Percentiles rank a stretch among this genome's conserved stretches.
phyloP scores from a whole-genome alignment of 2,888 invertebrate species.

The Magallana nippona region DNA sequence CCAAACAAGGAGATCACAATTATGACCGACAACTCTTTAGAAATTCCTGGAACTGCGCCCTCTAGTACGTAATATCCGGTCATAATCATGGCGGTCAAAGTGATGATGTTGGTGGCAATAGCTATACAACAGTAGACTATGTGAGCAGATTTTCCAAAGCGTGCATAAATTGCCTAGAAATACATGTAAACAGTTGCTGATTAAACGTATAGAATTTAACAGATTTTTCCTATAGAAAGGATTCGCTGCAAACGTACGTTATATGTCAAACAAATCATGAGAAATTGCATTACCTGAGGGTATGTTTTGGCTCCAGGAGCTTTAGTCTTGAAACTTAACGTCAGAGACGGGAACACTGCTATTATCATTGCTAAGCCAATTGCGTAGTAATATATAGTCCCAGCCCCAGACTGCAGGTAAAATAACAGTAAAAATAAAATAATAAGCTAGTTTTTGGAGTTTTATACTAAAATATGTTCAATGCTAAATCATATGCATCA shows the following conservation, averaged over 20 bases:
- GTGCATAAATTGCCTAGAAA: constrained; percentile 68
- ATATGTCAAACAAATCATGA: too few relatives aligned
- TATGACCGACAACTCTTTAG: constrained; percentile 71
- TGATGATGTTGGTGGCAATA: constrained; percentile 71
- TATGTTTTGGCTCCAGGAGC: constrained; percentile 78
- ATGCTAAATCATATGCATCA: too few relatives aligned
- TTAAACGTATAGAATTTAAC: too few relatives aligned
- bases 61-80: constrained; percentile 68
- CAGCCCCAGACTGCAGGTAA: constrained; percentile 67
- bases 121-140: constrained; percentile 70
- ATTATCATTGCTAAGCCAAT: constrained; percentile 74
- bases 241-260: too few relatives aligned
- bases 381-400: constrained; percentile 73
- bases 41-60: constrained; percentile 66
- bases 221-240: too few relatives aligned
- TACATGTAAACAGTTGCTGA: constrained; percentile 16
- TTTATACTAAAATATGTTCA: too few relatives aligned
- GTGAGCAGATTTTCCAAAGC: constrained; percentile 71
- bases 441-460: too few relatives aligned
- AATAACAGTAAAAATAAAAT: too few relatives aligned
- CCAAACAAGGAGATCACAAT: constrained; percentile 73
- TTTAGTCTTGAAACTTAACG: constrained; percentile 74
- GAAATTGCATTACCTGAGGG: constrained; percentile 65
- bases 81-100: constrained; percentile 67
- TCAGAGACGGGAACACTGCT: constrained; percentile 74